Evolutionary conservation across 2,113 vertebrate genomes (phyloP), one percentile per base, ranked within the genome.

Genomic region (Hypomesus transpacificus): DNA sequence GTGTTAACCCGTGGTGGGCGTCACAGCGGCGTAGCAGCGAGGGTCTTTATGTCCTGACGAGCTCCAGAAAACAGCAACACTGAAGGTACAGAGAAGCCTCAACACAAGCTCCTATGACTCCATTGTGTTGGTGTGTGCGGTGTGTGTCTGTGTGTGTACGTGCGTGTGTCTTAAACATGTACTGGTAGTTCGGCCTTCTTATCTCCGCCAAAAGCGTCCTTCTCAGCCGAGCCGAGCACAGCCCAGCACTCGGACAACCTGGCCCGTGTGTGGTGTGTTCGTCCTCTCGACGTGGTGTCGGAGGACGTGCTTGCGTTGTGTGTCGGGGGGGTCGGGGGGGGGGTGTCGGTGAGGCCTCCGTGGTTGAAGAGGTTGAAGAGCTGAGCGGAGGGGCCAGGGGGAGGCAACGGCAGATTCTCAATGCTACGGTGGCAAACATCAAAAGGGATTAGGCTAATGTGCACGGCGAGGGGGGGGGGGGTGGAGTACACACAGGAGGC

Each of bases 381-480:
- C 7, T 31, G 31, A 64, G 22, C 28, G 2, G 70, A 76, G 66
- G 80, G 68, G 68, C 51, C 69, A 75, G 56, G 73, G 74, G 73
- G 59, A 64, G 75, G 11, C 64, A 66, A 66, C 16, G 14, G 26
- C 4, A 56, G 46, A 73, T 69, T 78, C 24, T 26, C 51, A 80
- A 73, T 3, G 6, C 16, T 58, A 75, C 69, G 62, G 81, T 77
- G 56, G 63, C 73, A 75, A 79, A 77, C 71, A 82, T 82, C 66
- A 67, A 64, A 82, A 79, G 66, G 75, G 80, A 90, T 89, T 87
- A 84, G 57, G 77, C 39, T 81, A 67, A 76, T 70, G 64, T 78
- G 78, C 64, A 74, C 63, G 75, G 39, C 9, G 39, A 2, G 7
- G 39, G 39, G 39, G 39, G 9, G 9, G 39, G 39, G 34, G 34